Evolutionary conservation across 2,888 invertebrate species (phyloP), one percentile per base, ranked within the genome.

Genomic region (Drosophila longiperda): DNA sequence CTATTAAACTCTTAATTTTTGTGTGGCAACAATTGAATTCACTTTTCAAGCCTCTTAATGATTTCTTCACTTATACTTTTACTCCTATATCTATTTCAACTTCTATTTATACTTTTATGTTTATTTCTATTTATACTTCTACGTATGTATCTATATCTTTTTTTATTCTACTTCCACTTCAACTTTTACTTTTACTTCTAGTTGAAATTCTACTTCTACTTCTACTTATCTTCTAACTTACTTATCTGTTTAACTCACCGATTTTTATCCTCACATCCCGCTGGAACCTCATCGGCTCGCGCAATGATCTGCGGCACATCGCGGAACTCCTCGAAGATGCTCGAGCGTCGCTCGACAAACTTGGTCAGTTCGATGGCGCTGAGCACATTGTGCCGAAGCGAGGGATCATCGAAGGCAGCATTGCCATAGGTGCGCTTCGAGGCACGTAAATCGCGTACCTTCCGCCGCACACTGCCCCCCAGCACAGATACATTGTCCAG

Each of bases 381-480:
- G 91, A 98, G 94, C 0, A 96, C 95, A 77, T 93, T 93, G 68
- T 92, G 97, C 95, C 53, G 96, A 95, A 54, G 96, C 95, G 71
- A 96, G 5, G 97, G 96, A 93, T 98, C 98, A 92, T 97, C 97
- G 91, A 97, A 98, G 1, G 97, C 97, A 2, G 97, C 97, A 94
- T 98, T 98, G 34, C 97, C 97, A 90, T 97, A 98, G 60, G 97
- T 97, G 69, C 97, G 94, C 92, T 97, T 98, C 59, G 97, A 98
- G 59, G 96, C 95, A 42, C 97, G 94, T 17, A 95, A 93, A 66
- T 95, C 95, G 3, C 89, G 60, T 20, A 87, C 96, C 92, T 97
- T 97, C 75, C 97, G 94, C 69, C 97, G 95, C 0, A 97, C 96
- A 86, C 96, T 95, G 86, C 96, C 96, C 90, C 96, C 96, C 90